phyloP scores from a whole-genome alignment of 2,888 invertebrate species.

The Drosophila mimetica region DNA sequence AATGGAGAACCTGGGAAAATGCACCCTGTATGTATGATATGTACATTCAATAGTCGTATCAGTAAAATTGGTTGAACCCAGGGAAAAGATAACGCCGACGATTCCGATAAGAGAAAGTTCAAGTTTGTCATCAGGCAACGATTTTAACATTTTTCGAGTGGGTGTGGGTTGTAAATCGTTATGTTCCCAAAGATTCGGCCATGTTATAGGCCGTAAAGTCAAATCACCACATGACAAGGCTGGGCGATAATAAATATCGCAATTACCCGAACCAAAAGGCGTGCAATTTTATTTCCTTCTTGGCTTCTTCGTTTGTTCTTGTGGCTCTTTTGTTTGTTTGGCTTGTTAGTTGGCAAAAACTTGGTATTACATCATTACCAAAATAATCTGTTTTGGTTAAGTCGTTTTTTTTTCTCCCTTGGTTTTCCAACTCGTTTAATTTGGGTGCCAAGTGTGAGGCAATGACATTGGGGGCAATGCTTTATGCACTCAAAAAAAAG shows the following conservation, averaged over 20 bases:
- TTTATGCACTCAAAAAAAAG: conserved; percentile 18
- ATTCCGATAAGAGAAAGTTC: conserved; percentile 48
- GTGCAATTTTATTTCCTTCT: conserved; percentile 56
- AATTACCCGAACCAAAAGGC: conserved; percentile 63
- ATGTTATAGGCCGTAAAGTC: not conserved
- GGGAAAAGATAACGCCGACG: conserved; percentile 27
- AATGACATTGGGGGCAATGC: conserved; percentile 63
- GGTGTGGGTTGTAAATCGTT: conserved; percentile 4
- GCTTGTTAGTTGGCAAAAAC: conserved; percentile 45
- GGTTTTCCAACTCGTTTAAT: conserved; percentile 42
- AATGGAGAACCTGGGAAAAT: conserved; percentile 24
- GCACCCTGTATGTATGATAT: conserved; percentile 49
- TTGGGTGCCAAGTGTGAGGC: conserved; percentile 49
- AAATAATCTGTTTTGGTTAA: conserved; percentile 39
- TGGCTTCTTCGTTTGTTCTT: conserved; percentile 15
- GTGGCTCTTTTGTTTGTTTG: conserved; percentile 47
- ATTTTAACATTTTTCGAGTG: conserved; percentile 15
- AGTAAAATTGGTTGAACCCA: conserved; percentile 30
- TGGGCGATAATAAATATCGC: conserved; percentile 42
- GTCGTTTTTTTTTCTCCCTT: conserved; percentile 10
- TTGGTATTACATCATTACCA: conserved; percentile 65
- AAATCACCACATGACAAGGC: conserved; percentile 28
- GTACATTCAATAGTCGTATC: conserved; percentile 33
- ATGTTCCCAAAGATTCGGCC: not conserved
- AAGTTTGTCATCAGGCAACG: conserved; percentile 47